Evolutionary conservation across 2,797 vertebrate genomes (phyloP).

Genomic region (Eulemur mongoz): DNA sequence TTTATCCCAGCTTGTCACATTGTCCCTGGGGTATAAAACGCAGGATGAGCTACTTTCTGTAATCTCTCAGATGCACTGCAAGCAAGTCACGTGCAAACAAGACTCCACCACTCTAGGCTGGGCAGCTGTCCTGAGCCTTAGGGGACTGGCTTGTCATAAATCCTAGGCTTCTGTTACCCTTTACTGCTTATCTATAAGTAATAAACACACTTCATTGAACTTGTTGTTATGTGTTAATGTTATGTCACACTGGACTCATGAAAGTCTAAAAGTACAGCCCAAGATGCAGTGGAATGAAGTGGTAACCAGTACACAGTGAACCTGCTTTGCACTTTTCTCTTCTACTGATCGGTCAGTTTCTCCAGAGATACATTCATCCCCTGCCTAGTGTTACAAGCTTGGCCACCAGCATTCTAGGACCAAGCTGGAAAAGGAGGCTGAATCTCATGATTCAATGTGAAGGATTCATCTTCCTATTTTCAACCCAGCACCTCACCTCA

Average conservation of each 20-base stretch:
- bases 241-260: not conserved
- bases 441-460: not conserved
- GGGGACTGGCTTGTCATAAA: not conserved
- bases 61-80: not conserved
- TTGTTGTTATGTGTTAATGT: not conserved
- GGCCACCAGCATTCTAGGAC: not conserved
- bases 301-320: not conserved
- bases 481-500: not conserved
- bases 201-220: not conserved
- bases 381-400: not conserved
- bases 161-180: not conserved
- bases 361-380: not conserved
- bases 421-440: not conserved
- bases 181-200: not conserved
- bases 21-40: not conserved
- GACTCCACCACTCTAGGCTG: not conserved
- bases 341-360: not conserved
- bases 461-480: not conserved
- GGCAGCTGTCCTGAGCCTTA: not conserved
- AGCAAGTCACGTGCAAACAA: not conserved
- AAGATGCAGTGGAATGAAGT: not conserved
- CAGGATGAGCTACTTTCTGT: not conserved
- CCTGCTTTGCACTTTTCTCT: not conserved
- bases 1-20: not conserved
- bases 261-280: not conserved